Conservation (phyloP, 2,113 vertebrate genomes). For the Notechis scutatus region DNA sequence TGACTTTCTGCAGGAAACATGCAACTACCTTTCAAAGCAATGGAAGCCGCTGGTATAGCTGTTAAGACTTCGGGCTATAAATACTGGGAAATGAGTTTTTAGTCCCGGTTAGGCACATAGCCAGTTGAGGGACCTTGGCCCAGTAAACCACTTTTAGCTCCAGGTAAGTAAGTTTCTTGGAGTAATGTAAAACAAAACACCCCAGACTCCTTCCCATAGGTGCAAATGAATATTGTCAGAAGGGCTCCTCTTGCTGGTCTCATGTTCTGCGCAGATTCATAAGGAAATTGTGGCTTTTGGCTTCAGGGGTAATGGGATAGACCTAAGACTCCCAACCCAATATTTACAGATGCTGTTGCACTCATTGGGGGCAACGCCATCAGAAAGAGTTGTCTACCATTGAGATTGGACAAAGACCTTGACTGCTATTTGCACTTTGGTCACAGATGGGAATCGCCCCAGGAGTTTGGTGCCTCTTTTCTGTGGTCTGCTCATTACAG, state of each 20-base stretch:
- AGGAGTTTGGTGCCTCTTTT: background rate
- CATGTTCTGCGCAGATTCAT: background rate
- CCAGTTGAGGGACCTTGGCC: background rate
- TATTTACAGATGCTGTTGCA: background rate
- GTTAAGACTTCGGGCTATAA: background rate
- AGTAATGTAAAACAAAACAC: background rate
- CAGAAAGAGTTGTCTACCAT: background rate
- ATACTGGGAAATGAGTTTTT: background rate
- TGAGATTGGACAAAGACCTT: background rate
- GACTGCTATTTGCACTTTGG: background rate
- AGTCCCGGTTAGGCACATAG: background rate
- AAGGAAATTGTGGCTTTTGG: background rate
- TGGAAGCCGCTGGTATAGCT: background rate
- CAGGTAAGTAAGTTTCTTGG: background rate
- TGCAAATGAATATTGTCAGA: background rate
- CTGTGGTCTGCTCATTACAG: background rate
- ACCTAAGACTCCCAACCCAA: background rate
- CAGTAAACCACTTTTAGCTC: background rate
- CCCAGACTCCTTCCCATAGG: background rate
- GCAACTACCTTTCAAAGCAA: background rate
- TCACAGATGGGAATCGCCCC: background rate
- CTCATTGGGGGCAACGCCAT: background rate
- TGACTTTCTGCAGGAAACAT: background rate
- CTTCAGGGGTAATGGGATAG: background rate
- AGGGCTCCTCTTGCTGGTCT: background rate